A percentile compares a stretch with the other conserved stretches of the same genome.
These are phyloP conservation scores for Paguma larvata DNA, from an alignment of 2,797 vertebrate genomes.

Conservation along the genomic window DNA sequence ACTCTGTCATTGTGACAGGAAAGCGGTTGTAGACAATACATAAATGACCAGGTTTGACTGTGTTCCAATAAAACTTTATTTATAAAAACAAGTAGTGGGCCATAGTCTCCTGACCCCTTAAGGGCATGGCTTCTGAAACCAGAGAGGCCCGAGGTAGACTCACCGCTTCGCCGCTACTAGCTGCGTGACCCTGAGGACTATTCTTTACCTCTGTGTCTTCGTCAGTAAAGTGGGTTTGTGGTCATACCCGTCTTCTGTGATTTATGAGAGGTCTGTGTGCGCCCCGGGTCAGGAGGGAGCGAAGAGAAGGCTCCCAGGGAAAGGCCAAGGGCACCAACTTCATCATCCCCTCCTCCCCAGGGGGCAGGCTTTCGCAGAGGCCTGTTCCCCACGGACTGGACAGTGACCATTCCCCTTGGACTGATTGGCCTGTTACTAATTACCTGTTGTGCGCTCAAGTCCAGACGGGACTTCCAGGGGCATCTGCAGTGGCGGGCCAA, in stretches of 20 bases:
- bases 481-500: fast-evolving
- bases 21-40: background rate
- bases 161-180: background rate
- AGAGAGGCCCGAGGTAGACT: background rate
- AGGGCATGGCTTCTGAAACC: background rate
- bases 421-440: background rate
- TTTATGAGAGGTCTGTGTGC: background rate
- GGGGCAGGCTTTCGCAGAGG: background rate
- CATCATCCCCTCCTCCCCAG: background rate
- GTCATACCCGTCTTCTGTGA: background rate
- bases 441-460: background rate
- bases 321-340: too few species aligned
- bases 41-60: background rate
- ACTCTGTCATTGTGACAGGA: background rate
- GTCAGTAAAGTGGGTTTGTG: background rate
- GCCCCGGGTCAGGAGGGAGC: background rate
- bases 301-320: background rate
- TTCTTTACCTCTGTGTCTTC: background rate
- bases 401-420: background rate
- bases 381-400: background rate
- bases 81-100: background rate
- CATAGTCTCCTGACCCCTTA: background rate
- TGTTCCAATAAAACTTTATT: slow-evolving; percentile 52
- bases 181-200: background rate
- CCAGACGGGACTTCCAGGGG: background rate